A percentile compares a stretch with the other conserved stretches of the same genome.
These are phyloP conservation scores for Alcedo atthis DNA, from an alignment of 2,797 vertebrate species.

Conservation along the genomic window DNA sequence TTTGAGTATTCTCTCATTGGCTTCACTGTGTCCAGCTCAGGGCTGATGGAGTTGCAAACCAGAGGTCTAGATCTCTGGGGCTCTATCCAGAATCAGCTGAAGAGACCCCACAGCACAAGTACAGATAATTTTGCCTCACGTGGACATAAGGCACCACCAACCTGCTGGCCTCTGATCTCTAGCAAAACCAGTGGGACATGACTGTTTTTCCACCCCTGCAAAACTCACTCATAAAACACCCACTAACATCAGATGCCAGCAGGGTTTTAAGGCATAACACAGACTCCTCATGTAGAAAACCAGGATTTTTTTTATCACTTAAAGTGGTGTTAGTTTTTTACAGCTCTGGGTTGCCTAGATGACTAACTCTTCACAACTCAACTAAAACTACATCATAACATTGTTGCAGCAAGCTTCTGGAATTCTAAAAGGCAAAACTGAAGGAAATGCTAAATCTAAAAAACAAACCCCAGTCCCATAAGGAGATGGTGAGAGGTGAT, in stretches of 20 bases:
- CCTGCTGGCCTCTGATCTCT: not conserved
- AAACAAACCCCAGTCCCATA: not conserved
- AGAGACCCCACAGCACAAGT: not conserved
- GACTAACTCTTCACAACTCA: constrained; percentile 56
- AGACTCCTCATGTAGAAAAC: not conserved
- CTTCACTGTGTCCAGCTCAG: not conserved
- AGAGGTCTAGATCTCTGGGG: not conserved
- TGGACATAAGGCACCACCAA: not conserved
- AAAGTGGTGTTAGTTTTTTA: constrained; percentile 42
- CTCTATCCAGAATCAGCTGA: not conserved
- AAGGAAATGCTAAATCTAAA: constrained; percentile 26
- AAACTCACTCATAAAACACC: constrained; percentile 26
- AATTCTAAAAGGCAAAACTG: constrained; percentile 42
- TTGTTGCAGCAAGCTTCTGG: constrained; percentile 35
- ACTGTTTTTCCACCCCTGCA: not conserved
- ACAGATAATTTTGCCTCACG: not conserved
- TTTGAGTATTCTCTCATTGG: not conserved
- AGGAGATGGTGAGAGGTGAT: not conserved
- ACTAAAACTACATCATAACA: constrained; percentile 41
- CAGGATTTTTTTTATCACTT: constrained; percentile 17
- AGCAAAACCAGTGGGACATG: not conserved
- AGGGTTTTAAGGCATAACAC: not conserved
- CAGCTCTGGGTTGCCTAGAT: constrained; percentile 43
- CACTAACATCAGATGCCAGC: not conserved
- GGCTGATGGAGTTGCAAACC: not conserved